phyloP scores from a whole-genome alignment of 2,888 invertebrate genomes.

The Drosophila antonietae region DNA sequence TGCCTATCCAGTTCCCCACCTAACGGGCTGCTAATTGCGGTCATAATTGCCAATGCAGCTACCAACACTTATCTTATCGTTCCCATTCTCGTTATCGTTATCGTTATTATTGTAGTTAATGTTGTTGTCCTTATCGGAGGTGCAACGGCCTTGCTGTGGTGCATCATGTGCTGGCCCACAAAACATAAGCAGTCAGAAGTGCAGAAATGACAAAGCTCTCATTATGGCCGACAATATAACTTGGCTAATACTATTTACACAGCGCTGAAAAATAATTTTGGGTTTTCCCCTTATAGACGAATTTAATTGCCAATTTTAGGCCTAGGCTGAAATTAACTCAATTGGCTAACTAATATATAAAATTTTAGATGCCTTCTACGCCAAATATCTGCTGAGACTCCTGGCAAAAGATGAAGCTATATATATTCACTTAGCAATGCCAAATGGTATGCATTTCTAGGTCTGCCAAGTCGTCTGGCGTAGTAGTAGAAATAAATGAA shows the following conservation, averaged over 20 bases:
- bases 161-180: constrained; percentile 24
- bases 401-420: background rate
- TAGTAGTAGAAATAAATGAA: constrained; percentile 8
- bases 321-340: background rate
- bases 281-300: background rate
- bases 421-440: background rate
- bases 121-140: background rate
- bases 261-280: background rate
- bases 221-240: background rate
- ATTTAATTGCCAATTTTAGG: background rate
- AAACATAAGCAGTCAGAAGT: background rate
- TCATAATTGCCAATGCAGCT: constrained; percentile 50
- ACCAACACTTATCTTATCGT: constrained; percentile 54
- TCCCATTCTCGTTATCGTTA: constrained; percentile 39
- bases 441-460: constrained; percentile 4
- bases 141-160: constrained; percentile 27
- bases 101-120: constrained; percentile 4
- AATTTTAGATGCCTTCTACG: background rate
- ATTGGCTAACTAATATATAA: background rate
- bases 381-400: background rate
- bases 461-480: constrained; percentile 32
- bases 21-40: constrained; percentile 36
- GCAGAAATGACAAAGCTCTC: background rate
- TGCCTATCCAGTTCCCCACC: background rate
- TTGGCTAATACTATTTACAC: background rate